Percentiles rank a stretch among this genome's conserved stretches.
Evolutionary conservation across 2,797 vertebrate species (phyloP).

Genomic region (Danio choprae): DNA sequence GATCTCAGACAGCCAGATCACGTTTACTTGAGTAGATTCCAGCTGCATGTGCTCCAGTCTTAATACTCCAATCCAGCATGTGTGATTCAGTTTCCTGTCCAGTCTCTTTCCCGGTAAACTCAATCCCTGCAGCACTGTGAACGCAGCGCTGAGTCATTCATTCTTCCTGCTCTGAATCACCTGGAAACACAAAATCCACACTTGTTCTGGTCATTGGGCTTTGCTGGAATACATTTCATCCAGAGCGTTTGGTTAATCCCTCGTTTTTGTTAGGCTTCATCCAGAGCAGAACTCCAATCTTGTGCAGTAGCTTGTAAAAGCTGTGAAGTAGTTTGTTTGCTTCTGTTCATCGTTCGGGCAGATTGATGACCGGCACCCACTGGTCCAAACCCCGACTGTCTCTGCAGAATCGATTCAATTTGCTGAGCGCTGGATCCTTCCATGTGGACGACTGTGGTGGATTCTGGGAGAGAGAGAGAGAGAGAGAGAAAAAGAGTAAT

Average conservation of each 20-base stretch:
- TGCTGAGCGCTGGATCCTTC: slow-evolving; percentile 91
- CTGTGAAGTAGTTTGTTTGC: slow-evolving; percentile 64
- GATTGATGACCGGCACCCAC: slow-evolving; percentile 94
- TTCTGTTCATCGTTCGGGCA: slow-evolving; percentile 88
- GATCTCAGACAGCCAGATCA: background rate
- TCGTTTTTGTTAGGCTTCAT: slow-evolving; percentile 69
- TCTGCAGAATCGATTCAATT: slow-evolving; percentile 92
- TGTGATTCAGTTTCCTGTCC: slow-evolving; percentile 74
- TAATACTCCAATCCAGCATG: slow-evolving; percentile 55
- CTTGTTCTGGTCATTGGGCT: slow-evolving; percentile 56
- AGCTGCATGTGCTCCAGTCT: slow-evolving; percentile 57
- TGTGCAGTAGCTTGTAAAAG: slow-evolving; percentile 73
- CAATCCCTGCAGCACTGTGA: slow-evolving; percentile 66
- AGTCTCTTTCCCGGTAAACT: slow-evolving; percentile 66
- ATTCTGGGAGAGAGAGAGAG: slow-evolving; percentile 79
- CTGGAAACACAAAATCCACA: slow-evolving; percentile 72
- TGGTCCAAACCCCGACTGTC: slow-evolving; percentile 93
- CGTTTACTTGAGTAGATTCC: slow-evolving; percentile 46
- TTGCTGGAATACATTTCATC: slow-evolving; percentile 57
- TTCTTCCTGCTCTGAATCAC: slow-evolving; percentile 65
- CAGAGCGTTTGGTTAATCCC: slow-evolving; percentile 64
- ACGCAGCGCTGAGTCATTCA: slow-evolving; percentile 77
- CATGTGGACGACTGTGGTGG: slow-evolving; percentile 86
- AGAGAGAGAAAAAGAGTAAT: slow-evolving; percentile 2
- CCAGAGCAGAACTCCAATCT: slow-evolving; percentile 80